These are phyloP conservation scores for Cherax quadricarinatus DNA, from an alignment of 1,140 invertebrate species.

Conservation along the genomic window DNA sequence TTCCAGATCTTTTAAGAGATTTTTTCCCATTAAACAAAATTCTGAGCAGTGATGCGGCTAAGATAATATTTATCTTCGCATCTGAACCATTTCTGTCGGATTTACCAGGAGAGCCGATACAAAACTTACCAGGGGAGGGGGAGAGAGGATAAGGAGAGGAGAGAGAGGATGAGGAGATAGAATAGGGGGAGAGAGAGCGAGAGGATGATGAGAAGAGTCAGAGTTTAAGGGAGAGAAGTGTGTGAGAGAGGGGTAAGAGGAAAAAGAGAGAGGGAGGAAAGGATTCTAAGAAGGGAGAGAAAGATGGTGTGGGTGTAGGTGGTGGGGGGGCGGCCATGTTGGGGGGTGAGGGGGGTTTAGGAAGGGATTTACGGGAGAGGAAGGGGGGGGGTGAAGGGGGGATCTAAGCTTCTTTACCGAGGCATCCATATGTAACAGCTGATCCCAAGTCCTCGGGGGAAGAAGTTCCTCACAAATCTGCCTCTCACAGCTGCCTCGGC, in stretches of 20 bases:
- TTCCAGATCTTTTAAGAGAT: not conserved
- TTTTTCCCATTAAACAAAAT: not conserved
- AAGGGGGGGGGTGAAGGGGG: not conserved
- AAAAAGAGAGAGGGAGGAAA: not conserved
- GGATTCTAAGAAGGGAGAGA: not conserved
- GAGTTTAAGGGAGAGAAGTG: not conserved
- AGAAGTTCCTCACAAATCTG: constrained; percentile 16
- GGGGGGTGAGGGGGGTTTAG: too few species aligned
- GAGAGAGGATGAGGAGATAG: not conserved
- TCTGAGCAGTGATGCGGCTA: not conserved
- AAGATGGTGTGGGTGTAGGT: too few species aligned
- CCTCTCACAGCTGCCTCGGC: not conserved
- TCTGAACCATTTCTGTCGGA: not conserved
- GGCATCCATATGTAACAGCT: constrained; percentile 41
- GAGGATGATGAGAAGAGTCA: not conserved
- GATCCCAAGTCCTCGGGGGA: constrained; percentile 19
- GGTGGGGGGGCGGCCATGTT: too few species aligned
- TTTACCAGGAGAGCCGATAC: not conserved
- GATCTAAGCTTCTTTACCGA: constrained; percentile 22
- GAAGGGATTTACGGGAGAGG: not conserved
- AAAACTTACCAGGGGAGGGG: not conserved
- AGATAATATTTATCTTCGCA: not conserved
- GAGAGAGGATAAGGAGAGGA: not conserved
- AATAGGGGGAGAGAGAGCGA: not conserved
- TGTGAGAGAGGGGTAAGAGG: not conserved